Evolutionary conservation across 64 coral and sea anemone genomes (phyloP).

Genomic region (Actinia equina): DNA sequence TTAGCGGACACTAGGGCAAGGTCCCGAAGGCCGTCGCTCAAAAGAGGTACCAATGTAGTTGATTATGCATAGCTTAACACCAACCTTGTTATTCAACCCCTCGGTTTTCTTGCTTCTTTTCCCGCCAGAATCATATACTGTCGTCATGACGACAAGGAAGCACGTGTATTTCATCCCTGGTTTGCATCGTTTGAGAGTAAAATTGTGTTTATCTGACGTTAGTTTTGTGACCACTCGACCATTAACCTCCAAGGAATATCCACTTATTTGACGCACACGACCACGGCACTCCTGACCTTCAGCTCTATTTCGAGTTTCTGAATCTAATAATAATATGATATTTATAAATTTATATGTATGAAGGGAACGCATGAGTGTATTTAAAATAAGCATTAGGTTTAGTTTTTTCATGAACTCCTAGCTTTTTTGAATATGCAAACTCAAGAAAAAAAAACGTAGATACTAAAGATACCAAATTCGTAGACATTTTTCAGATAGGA

Average conservation of each 20-base stretch:
- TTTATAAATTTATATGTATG: not conserved
- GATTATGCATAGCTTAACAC: not conserved
- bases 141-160: conserved; percentile 46
- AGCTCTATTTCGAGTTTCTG: not conserved
- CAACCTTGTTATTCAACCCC: not conserved
- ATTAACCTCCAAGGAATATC: conserved; percentile 66
- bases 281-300: conserved; percentile 30
- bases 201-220: conserved; percentile 14
- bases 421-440: too few species aligned
- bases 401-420: too few species aligned
- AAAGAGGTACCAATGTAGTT: too few species aligned
- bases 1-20: too few species aligned
- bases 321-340: not conserved
- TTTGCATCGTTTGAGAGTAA: conserved; percentile 62
- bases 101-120: conserved; percentile 1
- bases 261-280: conserved; percentile 50
- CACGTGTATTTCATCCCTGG: conserved; percentile 76
- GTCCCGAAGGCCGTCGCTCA: too few species aligned
- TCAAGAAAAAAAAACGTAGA: too few species aligned
- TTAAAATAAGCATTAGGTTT: too few species aligned
- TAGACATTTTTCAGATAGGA: too few species aligned
- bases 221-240: conserved; percentile 50
- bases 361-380: too few species aligned
- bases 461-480: too few species aligned
- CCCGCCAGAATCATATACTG: not conserved